Percentiles rank a stretch among this genome's conserved stretches.
Conservation (phyloP, 2,888 invertebrate genomes). For the Agrenia bidenticulata region DNA sequence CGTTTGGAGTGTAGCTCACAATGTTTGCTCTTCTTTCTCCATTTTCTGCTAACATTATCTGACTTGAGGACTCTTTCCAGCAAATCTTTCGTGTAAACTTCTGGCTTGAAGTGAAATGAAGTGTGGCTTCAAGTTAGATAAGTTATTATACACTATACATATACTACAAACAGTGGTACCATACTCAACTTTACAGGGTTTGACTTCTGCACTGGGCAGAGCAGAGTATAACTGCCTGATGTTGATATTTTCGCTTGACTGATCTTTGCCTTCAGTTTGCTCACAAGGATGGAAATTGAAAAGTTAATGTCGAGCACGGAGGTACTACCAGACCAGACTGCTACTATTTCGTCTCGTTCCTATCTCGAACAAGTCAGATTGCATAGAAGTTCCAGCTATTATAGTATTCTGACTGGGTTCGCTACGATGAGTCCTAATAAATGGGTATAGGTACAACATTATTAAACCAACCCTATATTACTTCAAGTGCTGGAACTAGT, state of each 20-base stretch:
- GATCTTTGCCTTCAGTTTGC: not conserved
- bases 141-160: not conserved
- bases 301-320: not conserved
- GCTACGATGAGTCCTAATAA: no score
- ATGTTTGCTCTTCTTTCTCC: no score
- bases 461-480: no score
- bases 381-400: no score
- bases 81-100: conserved; percentile 21
- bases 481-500: no score
- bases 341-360: no score
- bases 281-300: conserved; percentile 4
- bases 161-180: not conserved
- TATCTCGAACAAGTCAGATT: no score
- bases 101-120: conserved; percentile 11
- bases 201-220: not conserved
- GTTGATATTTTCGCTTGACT: conserved; percentile 14
- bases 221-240: not conserved
- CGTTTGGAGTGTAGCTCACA: no score
- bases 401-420: no score
- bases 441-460: no score
- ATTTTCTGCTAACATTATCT: conserved; percentile 8
- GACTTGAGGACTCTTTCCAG: not conserved
- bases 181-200: not conserved
- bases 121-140: not conserved
- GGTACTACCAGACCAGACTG: no score